These are phyloP conservation scores for Tragopan temminckii DNA, from an alignment of 2,797 vertebrate genomes.

Conservation along the genomic window DNA sequence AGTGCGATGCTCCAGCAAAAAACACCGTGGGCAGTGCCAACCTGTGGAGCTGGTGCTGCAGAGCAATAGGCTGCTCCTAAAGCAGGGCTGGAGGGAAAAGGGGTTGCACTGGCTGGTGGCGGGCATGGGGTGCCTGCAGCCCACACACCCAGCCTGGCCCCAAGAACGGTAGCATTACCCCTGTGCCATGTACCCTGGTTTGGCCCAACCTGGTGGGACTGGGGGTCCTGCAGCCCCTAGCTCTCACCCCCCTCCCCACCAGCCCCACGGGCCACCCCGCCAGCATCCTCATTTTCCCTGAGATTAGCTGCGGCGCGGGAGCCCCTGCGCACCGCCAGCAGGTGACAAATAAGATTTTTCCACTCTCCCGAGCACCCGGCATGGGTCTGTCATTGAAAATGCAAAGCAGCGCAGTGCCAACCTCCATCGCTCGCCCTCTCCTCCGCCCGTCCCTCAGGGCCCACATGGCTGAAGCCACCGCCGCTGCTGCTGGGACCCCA, in stretches of 20 bases:
- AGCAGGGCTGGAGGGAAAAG: background rate
- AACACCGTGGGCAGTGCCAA: background rate
- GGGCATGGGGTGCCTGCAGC: background rate
- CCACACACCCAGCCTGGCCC: background rate
- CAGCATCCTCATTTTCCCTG: slow-evolving; percentile 49
- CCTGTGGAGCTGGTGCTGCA: rapidly evolving
- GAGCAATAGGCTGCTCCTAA: background rate
- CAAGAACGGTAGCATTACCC: background rate
- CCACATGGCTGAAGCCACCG: rapidly evolving
- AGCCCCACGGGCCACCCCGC: background rate
- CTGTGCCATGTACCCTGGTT: rapidly evolving
- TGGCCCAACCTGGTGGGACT: background rate
- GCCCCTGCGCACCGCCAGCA: slow-evolving; percentile 65
- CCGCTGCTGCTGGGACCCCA: rapidly evolving
- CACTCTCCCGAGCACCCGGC: slow-evolving; percentile 77
- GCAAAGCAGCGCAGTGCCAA: slow-evolving; percentile 60
- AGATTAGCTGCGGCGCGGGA: slow-evolving; percentile 50
- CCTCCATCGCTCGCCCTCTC: background rate
- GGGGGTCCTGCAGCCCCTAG: rapidly evolving
- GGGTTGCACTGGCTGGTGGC: background rate
- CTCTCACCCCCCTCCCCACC: rapidly evolving
- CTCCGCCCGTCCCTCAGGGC: background rate
- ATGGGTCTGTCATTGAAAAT: slow-evolving; percentile 78
- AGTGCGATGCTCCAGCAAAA: background rate
- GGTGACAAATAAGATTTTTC: slow-evolving; percentile 82